phyloP scores from a whole-genome alignment of 2,888 invertebrate genomes.

The Diaphora mendica region DNA sequence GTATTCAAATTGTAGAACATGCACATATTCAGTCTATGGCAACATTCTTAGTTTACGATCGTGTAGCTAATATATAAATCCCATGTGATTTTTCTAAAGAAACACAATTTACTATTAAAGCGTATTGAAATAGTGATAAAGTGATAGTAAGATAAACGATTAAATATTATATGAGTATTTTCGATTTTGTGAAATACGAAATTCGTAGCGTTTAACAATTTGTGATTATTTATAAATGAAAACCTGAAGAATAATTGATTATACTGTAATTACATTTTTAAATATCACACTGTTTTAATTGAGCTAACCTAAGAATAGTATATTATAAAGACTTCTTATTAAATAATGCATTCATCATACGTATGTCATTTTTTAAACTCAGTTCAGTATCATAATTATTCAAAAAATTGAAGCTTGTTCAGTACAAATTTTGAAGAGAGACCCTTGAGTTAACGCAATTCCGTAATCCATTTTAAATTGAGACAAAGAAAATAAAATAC shows the following conservation, averaged over 20 bases:
- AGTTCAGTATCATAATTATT: not conserved
- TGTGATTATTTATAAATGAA: too few species aligned
- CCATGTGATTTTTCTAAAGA: too few species aligned
- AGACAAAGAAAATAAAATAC: slow-evolving; percentile 59
- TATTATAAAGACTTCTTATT: not conserved
- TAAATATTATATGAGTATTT: not conserved
- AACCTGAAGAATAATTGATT: not conserved
- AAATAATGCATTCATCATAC: not conserved
- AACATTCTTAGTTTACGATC: not conserved
- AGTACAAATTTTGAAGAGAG: slow-evolving; percentile 15
- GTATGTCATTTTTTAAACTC: not conserved
- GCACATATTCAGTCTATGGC: not conserved
- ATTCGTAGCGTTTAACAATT: too few species aligned
- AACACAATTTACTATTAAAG: too few species aligned
- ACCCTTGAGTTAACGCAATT: slow-evolving; percentile 47
- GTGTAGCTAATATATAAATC: too few species aligned
- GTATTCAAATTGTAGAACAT: not conserved
- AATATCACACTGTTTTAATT: not conserved
- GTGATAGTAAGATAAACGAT: not conserved
- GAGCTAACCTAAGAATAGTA: not conserved
- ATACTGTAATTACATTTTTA: not conserved
- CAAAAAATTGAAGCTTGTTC: not conserved
- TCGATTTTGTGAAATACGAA: not conserved
- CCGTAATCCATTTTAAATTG: slow-evolving; percentile 50
- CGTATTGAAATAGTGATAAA: not conserved